phyloP scores from a whole-genome alignment of 2,797 vertebrate species.

The Hydrophis major region DNA sequence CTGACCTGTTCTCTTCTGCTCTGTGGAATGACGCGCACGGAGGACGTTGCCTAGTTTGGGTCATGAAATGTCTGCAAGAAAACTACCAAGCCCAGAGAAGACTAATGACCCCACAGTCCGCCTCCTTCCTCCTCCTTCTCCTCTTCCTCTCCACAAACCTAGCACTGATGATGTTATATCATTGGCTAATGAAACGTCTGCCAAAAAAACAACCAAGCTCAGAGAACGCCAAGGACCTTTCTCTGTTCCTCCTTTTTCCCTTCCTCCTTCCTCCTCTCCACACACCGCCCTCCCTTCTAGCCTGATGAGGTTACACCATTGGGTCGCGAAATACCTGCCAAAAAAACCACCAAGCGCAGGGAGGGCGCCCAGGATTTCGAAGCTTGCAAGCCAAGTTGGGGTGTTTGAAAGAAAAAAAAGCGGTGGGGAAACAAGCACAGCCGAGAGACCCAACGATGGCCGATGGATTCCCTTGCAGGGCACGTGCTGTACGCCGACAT shows the following conservation, averaged over 20 bases:
- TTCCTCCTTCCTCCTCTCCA: too few relatives aligned
- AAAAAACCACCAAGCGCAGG: too few relatives aligned
- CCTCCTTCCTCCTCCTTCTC: too few relatives aligned
- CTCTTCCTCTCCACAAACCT: too few relatives aligned
- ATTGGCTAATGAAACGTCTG: too few relatives aligned
- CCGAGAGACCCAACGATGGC: not conserved
- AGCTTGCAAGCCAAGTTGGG: not conserved
- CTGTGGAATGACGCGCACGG: not conserved
- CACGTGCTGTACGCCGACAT: constrained; percentile 96
- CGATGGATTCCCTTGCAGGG: constrained; percentile 68
- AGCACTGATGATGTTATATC: not conserved
- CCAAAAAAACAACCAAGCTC: too few relatives aligned
- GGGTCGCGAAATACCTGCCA: too few relatives aligned
- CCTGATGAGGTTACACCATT: too few relatives aligned
- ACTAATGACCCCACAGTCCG: too few relatives aligned
- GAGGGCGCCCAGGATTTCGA: not conserved
- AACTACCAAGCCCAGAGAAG: not conserved
- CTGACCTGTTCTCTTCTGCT: not conserved
- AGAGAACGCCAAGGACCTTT: too few relatives aligned
- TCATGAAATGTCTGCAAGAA: not conserved
- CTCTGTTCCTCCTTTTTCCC: too few relatives aligned
- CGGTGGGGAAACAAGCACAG: fast-evolving
- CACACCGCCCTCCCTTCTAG: too few relatives aligned
- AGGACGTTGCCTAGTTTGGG: not conserved
- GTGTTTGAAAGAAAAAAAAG: not conserved